phyloP scores from a whole-genome alignment of 2,797 vertebrate genomes.

The Harpagifer antarcticus region DNA sequence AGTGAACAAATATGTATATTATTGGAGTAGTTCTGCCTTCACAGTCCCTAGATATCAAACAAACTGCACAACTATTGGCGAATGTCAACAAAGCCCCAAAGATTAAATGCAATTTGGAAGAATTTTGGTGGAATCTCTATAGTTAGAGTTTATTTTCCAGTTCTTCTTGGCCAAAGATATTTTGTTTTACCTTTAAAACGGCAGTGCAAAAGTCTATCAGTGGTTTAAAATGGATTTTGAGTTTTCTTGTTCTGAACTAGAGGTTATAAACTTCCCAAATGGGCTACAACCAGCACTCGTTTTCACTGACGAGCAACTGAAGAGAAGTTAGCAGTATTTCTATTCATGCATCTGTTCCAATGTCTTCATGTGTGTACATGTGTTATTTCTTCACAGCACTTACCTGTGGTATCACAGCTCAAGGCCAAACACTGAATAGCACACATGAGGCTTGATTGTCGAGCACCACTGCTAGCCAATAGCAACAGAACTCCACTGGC shows the following conservation, averaged over 20 bases:
- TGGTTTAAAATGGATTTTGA: neutral
- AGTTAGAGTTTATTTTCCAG: neutral
- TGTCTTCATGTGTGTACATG: neutral
- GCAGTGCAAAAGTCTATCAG: constrained; percentile 10
- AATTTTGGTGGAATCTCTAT: neutral
- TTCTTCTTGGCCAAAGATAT: neutral
- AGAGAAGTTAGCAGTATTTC: constrained; percentile 19
- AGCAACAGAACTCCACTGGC: constrained; percentile 47
- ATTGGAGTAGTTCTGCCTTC: neutral
- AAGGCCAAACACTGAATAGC: constrained; percentile 74
- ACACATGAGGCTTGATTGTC: constrained; percentile 60
- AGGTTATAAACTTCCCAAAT: constrained; percentile 10
- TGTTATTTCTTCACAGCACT: constrained; percentile 20
- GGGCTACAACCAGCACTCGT: neutral
- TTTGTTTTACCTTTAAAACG: neutral
- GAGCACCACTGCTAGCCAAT: constrained; percentile 39
- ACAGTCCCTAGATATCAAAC: neutral
- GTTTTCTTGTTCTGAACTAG: neutral
- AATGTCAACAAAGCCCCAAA: neutral
- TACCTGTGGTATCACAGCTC: constrained; percentile 53
- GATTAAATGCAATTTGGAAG: neutral
- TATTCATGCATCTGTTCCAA: constrained; percentile 34
- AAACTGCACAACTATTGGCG: neutral
- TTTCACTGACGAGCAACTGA: constrained; percentile 19
- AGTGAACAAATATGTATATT: neutral